A percentile compares a stretch with the other conserved stretches of the same genome.
Evolutionary conservation across 2,888 invertebrate genomes (phyloP).

Genomic region (Abscondita cerata): DNA sequence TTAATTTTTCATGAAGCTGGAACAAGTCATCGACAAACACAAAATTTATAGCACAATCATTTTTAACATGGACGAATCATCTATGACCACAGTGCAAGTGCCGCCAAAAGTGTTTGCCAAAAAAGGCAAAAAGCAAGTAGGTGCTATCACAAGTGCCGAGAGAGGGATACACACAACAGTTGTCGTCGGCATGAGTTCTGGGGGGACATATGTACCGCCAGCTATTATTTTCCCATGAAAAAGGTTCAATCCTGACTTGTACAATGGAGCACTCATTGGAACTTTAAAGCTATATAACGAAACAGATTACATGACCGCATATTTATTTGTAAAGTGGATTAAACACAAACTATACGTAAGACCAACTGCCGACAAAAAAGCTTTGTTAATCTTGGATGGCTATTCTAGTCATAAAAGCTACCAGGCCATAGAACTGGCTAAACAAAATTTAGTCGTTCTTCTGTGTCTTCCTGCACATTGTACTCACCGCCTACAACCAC

Average conservation of each 20-base stretch:
- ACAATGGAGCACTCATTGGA: neutral
- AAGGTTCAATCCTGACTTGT: neutral
- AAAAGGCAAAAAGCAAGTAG: constrained; percentile 28
- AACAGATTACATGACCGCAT: neutral
- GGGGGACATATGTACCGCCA: neutral
- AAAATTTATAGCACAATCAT: constrained; percentile 21
- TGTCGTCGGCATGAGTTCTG: constrained; percentile 24
- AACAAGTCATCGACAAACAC: constrained; percentile 24
- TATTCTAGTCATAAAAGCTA: neutral
- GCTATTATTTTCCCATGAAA: neutral
- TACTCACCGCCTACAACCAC: neutral
- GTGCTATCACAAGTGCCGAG: constrained; percentile 25
- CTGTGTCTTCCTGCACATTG: neutral
- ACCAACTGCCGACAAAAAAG: neutral
- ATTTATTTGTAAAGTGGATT: constrained; percentile 1
- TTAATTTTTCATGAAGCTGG: constrained; percentile 7
- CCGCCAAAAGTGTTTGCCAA: constrained; percentile 23
- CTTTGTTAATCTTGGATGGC: neutral
- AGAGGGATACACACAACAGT: constrained; percentile 24
- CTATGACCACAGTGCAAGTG: constrained; percentile 26
- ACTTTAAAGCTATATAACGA: neutral
- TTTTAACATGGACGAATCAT: constrained; percentile 28
- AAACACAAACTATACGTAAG: neutral
- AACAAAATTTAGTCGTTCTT: constrained; percentile 3
- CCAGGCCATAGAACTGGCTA: constrained; percentile 2